Percentiles rank a stretch among this genome's conserved stretches.
Conservation (phyloP, 2,888 invertebrate genomes). For the Cheilosia variabilis region DNA sequence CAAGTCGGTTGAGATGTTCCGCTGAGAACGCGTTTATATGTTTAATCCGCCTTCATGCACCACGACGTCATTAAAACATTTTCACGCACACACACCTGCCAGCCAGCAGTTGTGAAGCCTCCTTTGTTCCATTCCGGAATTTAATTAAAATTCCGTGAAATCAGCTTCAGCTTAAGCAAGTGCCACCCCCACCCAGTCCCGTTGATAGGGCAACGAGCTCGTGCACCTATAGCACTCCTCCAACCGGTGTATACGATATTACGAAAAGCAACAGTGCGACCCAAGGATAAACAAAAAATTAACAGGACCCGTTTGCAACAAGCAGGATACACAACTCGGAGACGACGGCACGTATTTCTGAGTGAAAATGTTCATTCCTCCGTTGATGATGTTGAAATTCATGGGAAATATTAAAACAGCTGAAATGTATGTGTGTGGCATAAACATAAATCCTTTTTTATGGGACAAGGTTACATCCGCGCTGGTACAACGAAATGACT, state of each 20-base stretch:
- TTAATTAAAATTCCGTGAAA: slow-evolving; percentile 48
- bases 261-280: slow-evolving; percentile 8
- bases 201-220: not conserved
- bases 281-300: not conserved
- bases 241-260: no score
- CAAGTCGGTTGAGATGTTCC: no score
- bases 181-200: not conserved
- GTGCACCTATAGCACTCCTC: slow-evolving; percentile 3
- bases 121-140: slow-evolving; percentile 6
- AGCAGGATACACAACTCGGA: not conserved
- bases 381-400: slow-evolving; percentile 4
- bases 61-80: slow-evolving; percentile 8
- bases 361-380: slow-evolving; percentile 14
- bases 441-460: slow-evolving; percentile 50
- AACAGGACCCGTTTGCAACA: slow-evolving; percentile 26
- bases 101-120: not conserved
- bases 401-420: slow-evolving; percentile 17
- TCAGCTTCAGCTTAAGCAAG: slow-evolving; percentile 8
- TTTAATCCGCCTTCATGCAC: not conserved
- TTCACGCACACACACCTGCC: not conserved
- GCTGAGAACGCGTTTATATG: not conserved
- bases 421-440: slow-evolving; percentile 9
- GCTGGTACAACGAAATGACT: slow-evolving; percentile 34
- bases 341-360: not conserved
- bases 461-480: slow-evolving; percentile 50